Base-by-base conservation (phyloP, 2,888 invertebrate genomes). In the Cecidostiba fungosa region DNA sequence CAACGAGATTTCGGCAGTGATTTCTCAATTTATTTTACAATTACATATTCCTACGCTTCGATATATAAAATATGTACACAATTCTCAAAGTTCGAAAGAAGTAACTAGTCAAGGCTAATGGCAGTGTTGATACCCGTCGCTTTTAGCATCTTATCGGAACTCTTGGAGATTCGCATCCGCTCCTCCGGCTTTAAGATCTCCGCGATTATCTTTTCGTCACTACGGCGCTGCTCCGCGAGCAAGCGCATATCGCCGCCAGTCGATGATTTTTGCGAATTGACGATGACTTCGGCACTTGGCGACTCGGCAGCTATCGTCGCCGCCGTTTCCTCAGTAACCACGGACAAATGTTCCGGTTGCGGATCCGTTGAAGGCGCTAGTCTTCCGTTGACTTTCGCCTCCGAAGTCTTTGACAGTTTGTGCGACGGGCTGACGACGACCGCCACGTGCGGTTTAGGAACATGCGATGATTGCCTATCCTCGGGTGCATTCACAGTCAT, bases 41-140 rank as follows among this genome's bases (percentile, higher is more conserved):
- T 87, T 86, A 85, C 70, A 86, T 76, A 86, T 79, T 62, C 86
- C 85, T 87, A 85, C 72, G 54, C 73, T 82, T 29, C 59, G 50
- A 79, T 83, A 91, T 92, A 92, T 90, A 92, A 93, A 92, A 92
- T 92, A 92, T 92, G 88, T 93, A 93, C 92, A 93, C 87, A 90
- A 89, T 89, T 89, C 89, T 89, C 88, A 90, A 89, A 89, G 86
- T 89, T 87, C 86, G 80, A 80, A 76, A 87, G 88, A 89, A 89
- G 87, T 89, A 83, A 89, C 89, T 92, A 93, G 87, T 93, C 93
- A 91, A 93, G 92, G 92, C 92, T 92, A 89, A 93, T 91, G 92
- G 92, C 91, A 92, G 92, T 92, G 89, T 92, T 92, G 89, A 92
- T 92, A 88, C 91, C 90, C 86, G 92, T 89, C 87, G 90, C 87